Conservation (phyloP, 2,113 vertebrate genomes). For the Ageneiosus marmoratus region DNA sequence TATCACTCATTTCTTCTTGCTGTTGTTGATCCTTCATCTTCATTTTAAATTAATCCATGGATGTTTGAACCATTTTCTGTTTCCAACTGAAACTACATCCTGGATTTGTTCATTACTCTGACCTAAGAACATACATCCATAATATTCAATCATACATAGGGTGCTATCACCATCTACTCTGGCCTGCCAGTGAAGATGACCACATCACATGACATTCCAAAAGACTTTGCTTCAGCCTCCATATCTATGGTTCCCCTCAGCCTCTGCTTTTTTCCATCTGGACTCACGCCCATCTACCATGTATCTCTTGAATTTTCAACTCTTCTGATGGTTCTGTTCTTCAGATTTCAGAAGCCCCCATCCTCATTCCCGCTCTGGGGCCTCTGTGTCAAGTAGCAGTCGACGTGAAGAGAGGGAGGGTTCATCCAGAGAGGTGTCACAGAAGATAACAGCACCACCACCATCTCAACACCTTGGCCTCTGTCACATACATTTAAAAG, state of each 20-base stretch:
- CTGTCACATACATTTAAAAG: slow-evolving; percentile 93
- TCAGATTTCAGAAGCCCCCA: slow-evolving; percentile 92
- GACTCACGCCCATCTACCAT: slow-evolving; percentile 64
- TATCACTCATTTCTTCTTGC: slow-evolving; percentile 64
- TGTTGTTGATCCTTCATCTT: slow-evolving; percentile 55
- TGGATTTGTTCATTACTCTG: slow-evolving; percentile 54
- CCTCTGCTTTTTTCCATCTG: slow-evolving; percentile 71
- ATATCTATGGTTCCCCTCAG: slow-evolving; percentile 66
- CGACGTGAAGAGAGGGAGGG: slow-evolving; percentile 85
- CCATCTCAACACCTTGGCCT: slow-evolving; percentile 90
- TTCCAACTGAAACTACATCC: slow-evolving; percentile 51
- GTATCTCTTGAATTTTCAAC: slow-evolving; percentile 69
- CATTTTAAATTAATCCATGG: slow-evolving; percentile 42
- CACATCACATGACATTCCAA: slow-evolving; percentile 71
- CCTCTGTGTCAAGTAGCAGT: slow-evolving; percentile 78
- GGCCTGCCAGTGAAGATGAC: slow-evolving; percentile 60
- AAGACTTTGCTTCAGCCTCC: slow-evolving; percentile 68
- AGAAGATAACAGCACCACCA: slow-evolving; percentile 70
- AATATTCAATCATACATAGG: slow-evolving; percentile 60
- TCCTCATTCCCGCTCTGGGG: slow-evolving; percentile 77
- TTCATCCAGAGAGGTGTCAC: slow-evolving; percentile 74
- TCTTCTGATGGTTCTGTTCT: slow-evolving; percentile 82
- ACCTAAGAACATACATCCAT: slow-evolving; percentile 52
- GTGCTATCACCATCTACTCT: slow-evolving; percentile 62
- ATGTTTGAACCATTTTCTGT: slow-evolving; percentile 52